phyloP scores from a whole-genome alignment of 2,113 vertebrate species.

The Coracopsis vasa region DNA sequence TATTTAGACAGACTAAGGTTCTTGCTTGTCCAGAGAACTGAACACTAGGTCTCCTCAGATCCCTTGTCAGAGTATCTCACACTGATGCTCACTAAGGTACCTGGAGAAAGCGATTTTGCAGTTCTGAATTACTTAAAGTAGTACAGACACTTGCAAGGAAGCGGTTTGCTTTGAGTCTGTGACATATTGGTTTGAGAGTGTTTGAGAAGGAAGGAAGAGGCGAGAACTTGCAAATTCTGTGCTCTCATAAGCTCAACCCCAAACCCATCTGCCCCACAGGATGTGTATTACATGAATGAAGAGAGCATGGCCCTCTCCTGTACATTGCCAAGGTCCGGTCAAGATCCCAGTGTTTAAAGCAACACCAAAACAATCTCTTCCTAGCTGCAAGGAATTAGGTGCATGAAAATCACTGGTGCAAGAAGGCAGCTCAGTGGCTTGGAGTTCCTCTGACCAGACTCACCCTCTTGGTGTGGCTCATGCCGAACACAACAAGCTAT shows the following conservation, averaged over 20 bases:
- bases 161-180: not conserved
- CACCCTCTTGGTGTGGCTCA: rapidly evolving
- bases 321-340: not conserved
- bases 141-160: not conserved
- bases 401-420: not conserved
- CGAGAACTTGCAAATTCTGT: constrained; percentile 1
- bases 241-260: not conserved
- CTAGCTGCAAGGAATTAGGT: not conserved
- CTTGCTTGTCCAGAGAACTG: not conserved
- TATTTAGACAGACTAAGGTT: not conserved
- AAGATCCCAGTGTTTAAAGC: not conserved
- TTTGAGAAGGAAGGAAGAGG: constrained; percentile 44
- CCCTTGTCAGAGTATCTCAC: not conserved
- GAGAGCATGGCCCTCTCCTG: not conserved
- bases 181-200: not conserved
- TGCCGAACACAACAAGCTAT: rapidly evolving
- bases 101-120: not conserved
- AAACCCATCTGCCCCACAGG: not conserved
- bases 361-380: not conserved
- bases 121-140: not conserved
- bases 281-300: not conserved
- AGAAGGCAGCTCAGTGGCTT: not conserved
- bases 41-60: not conserved
- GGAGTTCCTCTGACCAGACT: not conserved
- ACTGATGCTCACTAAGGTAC: not conserved